phyloP scores from a whole-genome alignment of 2,797 vertebrate species.

The Hyperoplus immaculatus region DNA sequence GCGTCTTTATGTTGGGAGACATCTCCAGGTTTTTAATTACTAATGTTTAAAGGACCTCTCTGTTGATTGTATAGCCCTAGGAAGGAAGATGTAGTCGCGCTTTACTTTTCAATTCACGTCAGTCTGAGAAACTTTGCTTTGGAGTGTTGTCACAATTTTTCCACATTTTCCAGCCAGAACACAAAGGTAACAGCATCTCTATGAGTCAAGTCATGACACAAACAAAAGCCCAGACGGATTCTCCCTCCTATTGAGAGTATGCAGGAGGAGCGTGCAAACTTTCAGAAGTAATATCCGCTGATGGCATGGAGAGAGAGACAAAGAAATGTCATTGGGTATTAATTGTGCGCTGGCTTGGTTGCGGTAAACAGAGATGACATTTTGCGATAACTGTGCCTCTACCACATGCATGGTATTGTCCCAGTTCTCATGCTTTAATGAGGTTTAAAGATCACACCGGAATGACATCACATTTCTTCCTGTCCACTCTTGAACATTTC shows the following conservation, averaged over 20 bases:
- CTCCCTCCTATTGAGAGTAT: conserved; percentile 37
- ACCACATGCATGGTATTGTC: conserved; percentile 49
- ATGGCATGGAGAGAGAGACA: conserved; percentile 59
- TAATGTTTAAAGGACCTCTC: neutral
- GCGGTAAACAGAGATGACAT: conserved; percentile 78
- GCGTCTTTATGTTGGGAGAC: conserved; percentile 4
- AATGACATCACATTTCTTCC: conserved; percentile 12
- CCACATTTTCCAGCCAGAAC: too few species aligned
- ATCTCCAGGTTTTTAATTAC: conserved; percentile 7
- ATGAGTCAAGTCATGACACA: conserved; percentile 42
- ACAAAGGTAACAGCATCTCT: conserved; percentile 43
- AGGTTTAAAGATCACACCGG: conserved; percentile 56
- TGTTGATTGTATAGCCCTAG: neutral
- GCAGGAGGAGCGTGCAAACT: conserved; percentile 55
- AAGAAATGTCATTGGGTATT: conserved; percentile 79
- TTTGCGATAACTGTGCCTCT: conserved; percentile 59
- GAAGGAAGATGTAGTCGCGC: too few species aligned
- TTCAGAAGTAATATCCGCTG: conserved; percentile 70
- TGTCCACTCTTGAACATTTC: neutral
- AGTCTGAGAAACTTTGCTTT: neutral
- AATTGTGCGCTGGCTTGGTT: conserved; percentile 70
- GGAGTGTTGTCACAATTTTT: neutral
- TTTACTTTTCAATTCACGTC: neutral
- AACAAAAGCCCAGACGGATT: conserved; percentile 45
- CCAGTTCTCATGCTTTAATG: conserved; percentile 60